A percentile compares a stretch with the other conserved stretches of the same genome.
phyloP scores from a whole-genome alignment of 2,113 vertebrate genomes.

The Xenus cinereus region DNA sequence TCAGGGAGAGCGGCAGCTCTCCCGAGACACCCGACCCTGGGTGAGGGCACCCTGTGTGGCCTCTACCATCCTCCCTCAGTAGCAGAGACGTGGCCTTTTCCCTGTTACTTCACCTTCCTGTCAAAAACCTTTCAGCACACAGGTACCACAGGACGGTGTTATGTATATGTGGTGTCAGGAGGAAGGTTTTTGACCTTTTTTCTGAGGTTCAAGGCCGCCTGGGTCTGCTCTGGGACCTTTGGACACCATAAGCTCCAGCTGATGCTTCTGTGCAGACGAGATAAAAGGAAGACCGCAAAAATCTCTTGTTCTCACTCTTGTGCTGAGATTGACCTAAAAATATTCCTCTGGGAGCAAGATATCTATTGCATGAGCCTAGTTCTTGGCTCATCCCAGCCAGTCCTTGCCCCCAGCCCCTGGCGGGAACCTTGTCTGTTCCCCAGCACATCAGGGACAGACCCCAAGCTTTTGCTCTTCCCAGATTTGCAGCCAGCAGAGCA shows the following conservation, averaged over 20 bases:
- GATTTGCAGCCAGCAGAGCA: background rate
- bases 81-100: background rate
- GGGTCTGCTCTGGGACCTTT: background rate
- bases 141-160: background rate
- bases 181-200: background rate
- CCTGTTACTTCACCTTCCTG: background rate
- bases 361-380: background rate
- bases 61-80: background rate
- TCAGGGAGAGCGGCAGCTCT: background rate
- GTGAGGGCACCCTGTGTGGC: rapidly evolving
- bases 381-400: background rate
- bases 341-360: background rate
- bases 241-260: background rate
- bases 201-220: background rate
- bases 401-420: background rate
- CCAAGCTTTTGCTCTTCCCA: background rate
- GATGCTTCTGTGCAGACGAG: background rate
- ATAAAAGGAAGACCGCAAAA: background rate
- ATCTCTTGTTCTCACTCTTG: background rate
- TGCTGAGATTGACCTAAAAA: background rate
- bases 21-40: too few relatives aligned
- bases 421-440: rapidly evolving
- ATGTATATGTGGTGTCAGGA: background rate
- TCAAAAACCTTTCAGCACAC: too few relatives aligned
- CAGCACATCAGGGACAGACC: rapidly evolving